phyloP scores from a whole-genome alignment of 2,888 invertebrate species.

The Drosophila parthenogenetica region DNA sequence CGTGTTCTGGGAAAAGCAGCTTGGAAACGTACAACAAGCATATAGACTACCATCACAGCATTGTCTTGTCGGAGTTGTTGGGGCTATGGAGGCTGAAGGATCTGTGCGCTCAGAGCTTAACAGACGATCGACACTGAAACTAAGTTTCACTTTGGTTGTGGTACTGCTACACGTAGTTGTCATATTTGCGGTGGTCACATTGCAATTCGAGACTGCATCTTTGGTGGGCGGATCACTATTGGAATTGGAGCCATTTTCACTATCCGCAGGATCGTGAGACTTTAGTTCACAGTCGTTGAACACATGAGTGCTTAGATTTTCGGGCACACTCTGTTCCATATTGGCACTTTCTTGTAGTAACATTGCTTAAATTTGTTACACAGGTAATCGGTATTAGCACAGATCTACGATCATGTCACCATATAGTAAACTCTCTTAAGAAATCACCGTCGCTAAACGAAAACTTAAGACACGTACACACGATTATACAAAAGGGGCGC shows the following conservation, averaged over 20 bases:
- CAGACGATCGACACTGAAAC: slow-evolving; percentile 84
- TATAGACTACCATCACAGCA: slow-evolving; percentile 73
- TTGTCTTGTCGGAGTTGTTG: slow-evolving; percentile 31
- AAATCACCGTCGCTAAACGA: slow-evolving; percentile 62
- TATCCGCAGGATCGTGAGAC: slow-evolving; percentile 35
- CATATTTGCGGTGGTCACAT: slow-evolving; percentile 17
- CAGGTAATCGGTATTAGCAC: slow-evolving; percentile 11
- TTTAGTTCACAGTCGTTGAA: slow-evolving; percentile 60
- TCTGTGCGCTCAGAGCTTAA: slow-evolving; percentile 67
- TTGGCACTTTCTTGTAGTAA: slow-evolving; percentile 63
- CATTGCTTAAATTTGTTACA: slow-evolving; percentile 48
- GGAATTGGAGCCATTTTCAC: slow-evolving; percentile 29
- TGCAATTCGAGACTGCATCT: slow-evolving; percentile 33
- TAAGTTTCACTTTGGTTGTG: slow-evolving; percentile 82
- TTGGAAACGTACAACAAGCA: slow-evolving; percentile 73
- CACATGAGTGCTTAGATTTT: slow-evolving; percentile 71
- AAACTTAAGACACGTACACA: slow-evolving; percentile 3
- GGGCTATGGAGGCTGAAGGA: slow-evolving; percentile 14
- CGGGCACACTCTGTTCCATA: slow-evolving; percentile 73
- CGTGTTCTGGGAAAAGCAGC: slow-evolving; percentile 58
- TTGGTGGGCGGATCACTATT: slow-evolving; percentile 57
- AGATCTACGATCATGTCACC: slow-evolving; percentile 31
- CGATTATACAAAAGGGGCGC: slow-evolving; percentile 30
- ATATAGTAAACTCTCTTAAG: slow-evolving; percentile 2
- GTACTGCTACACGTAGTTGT: slow-evolving; percentile 24